These are phyloP conservation scores for Adrianichthys oophorus DNA, from an alignment of 2,797 vertebrate species.

Conservation along the genomic window DNA sequence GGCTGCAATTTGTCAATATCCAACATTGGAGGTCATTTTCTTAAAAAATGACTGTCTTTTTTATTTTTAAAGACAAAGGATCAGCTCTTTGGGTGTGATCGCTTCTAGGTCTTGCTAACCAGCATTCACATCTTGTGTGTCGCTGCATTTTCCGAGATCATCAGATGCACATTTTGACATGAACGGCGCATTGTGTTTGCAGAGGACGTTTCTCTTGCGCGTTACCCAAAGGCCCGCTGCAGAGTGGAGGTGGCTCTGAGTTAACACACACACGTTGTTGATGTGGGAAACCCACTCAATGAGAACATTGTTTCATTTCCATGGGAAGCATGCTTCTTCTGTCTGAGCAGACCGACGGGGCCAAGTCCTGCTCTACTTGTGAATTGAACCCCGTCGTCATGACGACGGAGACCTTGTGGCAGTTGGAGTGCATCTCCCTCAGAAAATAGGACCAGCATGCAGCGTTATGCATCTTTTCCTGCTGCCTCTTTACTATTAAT, in stretches of 20 bases:
- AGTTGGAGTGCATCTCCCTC: constrained; percentile 63
- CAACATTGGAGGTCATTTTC: not conserved
- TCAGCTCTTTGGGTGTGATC: too few species aligned
- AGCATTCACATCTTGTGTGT: too few species aligned
- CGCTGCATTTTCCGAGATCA: too few species aligned
- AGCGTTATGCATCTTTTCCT: constrained; percentile 61
- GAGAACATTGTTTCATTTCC: constrained; percentile 23
- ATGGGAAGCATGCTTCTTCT: constrained; percentile 40
- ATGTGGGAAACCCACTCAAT: constrained; percentile 23
- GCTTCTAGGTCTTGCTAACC: too few species aligned
- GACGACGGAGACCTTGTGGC: constrained; percentile 67
- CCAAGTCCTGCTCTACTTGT: constrained; percentile 52
- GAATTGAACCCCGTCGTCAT: constrained; percentile 75
- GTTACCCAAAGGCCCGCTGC: too few species aligned
- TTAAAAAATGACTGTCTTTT: too few species aligned
- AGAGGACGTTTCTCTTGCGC: not conserved
- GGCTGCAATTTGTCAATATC: not conserved
- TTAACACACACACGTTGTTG: constrained; percentile 24
- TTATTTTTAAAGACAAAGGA: too few species aligned
- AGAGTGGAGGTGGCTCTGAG: constrained; percentile 17
- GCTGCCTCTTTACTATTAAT: constrained; percentile 76
- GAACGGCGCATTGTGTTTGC: constrained; percentile 2
- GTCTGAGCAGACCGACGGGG: constrained; percentile 39
- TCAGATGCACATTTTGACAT: constrained; percentile 20
- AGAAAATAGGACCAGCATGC: constrained; percentile 51